phyloP scores from a whole-genome alignment of 2,113 vertebrate genomes.

The Synodontis membranacea region DNA sequence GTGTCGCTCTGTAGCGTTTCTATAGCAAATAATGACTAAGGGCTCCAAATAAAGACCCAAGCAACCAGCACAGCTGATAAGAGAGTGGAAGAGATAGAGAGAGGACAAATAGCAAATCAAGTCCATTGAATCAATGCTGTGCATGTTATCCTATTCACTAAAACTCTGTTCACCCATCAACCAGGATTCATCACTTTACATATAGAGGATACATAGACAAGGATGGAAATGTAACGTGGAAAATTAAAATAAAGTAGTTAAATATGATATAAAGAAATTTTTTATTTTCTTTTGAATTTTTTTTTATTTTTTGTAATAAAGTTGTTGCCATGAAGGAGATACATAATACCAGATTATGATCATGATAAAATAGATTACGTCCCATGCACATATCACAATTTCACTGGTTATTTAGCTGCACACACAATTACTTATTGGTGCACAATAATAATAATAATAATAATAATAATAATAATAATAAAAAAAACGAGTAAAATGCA shows the following conservation, averaged over 20 bases:
- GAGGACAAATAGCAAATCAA: constrained; percentile 8
- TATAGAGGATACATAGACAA: not conserved
- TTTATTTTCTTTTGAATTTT: not conserved
- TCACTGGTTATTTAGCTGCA: not conserved
- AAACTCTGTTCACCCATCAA: not conserved
- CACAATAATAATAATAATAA: not conserved
- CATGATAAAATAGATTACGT: not conserved
- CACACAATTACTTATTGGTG: not conserved
- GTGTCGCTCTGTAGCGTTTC: constrained; percentile 20
- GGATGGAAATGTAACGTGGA: not conserved
- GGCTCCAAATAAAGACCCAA: constrained; percentile 25
- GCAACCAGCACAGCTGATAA: not conserved
- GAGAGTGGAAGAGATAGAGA: not conserved
- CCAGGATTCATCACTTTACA: not conserved
- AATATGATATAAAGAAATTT: not conserved
- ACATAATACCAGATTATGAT: not conserved
- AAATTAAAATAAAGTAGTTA: not conserved
- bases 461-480: too few relatives aligned
- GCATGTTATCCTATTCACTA: not conserved
- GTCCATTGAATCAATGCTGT: constrained; percentile 9
- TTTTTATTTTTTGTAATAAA: too few relatives aligned
- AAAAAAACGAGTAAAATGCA: not conserved
- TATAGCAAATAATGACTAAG: constrained; percentile 46
- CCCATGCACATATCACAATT: not conserved
- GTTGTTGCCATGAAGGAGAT: too few relatives aligned